Conservation (phyloP, 2,797 vertebrate species). For the Gouania willdenowi region DNA sequence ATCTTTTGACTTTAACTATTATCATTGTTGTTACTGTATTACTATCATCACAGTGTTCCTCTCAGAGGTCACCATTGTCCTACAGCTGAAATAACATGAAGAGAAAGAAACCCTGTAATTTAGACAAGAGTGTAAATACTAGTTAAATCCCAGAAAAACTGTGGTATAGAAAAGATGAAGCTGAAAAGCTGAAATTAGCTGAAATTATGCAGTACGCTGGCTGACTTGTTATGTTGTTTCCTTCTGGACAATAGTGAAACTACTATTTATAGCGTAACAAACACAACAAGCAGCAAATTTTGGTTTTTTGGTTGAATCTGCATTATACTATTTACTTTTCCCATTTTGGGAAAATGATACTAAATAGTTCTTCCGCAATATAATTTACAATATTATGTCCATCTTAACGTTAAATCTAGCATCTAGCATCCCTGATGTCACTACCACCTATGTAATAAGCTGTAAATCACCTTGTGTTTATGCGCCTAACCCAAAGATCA, state of each 20-base stretch:
- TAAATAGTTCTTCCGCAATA: too few relatives aligned
- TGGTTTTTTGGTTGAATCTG: too few relatives aligned
- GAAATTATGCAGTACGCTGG: constrained; percentile 29
- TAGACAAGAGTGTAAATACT: constrained; percentile 51
- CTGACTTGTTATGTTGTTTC: constrained; percentile 13
- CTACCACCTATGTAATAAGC: too few relatives aligned
- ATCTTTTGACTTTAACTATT: too few relatives aligned
- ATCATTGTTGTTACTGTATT: constrained; percentile 7
- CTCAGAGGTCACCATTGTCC: constrained; percentile 25
- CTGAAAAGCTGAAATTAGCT: too few relatives aligned
- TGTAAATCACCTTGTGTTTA: too few relatives aligned
- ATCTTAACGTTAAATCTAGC: too few relatives aligned
- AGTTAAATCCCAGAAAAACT: constrained; percentile 44
- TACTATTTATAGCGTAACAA: neutral
- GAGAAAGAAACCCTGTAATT: constrained; percentile 53
- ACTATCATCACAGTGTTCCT: constrained; percentile 6
- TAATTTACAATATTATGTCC: too few relatives aligned
- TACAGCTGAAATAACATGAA: constrained; percentile 17
- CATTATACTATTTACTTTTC: too few relatives aligned
- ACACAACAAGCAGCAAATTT: constrained; percentile 2
- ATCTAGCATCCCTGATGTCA: too few relatives aligned
- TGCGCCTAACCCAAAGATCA: too few relatives aligned
- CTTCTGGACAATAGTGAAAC: constrained; percentile 18
- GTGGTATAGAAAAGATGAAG: constrained; percentile 38
- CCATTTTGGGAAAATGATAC: too few relatives aligned